Evolutionary conservation across 1,140 invertebrate genomes (phyloP).

Genomic region (Antheraea pernyi): DNA sequence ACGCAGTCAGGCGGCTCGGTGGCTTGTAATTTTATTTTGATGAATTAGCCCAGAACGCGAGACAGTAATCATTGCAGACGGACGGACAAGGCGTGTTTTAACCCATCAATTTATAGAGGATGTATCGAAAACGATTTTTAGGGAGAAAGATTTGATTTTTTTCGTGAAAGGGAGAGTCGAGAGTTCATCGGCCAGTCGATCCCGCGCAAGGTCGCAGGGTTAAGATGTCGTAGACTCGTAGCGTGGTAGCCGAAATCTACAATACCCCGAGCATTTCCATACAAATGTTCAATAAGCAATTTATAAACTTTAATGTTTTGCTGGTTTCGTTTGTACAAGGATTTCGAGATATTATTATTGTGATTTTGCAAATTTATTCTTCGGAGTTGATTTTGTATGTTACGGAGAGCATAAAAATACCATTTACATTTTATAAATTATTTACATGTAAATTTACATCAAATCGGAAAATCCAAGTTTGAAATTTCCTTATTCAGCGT

Average conservation of each 20-base stretch:
- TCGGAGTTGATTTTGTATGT: too few relatives aligned
- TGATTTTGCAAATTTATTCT: too few relatives aligned
- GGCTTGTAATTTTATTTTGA: conserved; percentile 49
- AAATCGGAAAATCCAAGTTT: too few relatives aligned
- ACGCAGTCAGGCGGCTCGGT: conserved; percentile 23
- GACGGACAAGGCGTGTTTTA: conserved; percentile 21
- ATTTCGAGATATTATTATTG: neutral
- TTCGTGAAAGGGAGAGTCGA: conserved; percentile 16
- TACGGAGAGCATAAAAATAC: too few relatives aligned
- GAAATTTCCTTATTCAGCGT: too few relatives aligned
- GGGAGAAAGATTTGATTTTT: conserved; percentile 30
- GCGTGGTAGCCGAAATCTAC: neutral
- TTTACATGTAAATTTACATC: too few relatives aligned
- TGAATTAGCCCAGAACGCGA: conserved; percentile 42
- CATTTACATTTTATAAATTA: too few relatives aligned
- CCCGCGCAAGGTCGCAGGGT: conserved; percentile 24
- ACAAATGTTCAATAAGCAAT: neutral
- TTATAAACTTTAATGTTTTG: neutral
- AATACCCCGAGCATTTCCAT: neutral
- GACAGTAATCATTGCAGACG: conserved; percentile 37
- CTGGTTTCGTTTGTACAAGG: neutral
- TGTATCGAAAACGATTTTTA: conserved; percentile 34
- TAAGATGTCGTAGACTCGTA: conserved; percentile 19
- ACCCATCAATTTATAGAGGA: conserved; percentile 36
- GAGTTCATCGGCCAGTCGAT: conserved; percentile 32